Evolutionary conservation across 1,140 invertebrate genomes (phyloP), one percentile per base, ranked within the genome.

Genomic region (Ditylenchus dipsaci): DNA sequence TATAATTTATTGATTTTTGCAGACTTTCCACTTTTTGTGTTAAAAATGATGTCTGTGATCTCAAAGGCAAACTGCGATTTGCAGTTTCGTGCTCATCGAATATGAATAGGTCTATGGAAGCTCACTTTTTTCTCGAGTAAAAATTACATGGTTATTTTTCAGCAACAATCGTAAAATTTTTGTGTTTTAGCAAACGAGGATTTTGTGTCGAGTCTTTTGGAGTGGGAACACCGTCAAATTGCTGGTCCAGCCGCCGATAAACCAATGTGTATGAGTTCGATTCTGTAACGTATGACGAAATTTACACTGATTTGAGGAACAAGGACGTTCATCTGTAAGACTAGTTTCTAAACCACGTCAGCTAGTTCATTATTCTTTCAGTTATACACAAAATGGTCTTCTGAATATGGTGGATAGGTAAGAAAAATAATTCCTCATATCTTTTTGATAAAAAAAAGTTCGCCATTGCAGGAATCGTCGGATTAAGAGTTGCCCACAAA

Each of bases 21-120:
- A 38, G 33, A 38, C 33, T 38, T 38, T 38, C 33, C 33, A 38
- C 33, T 38, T 11, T 38, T 38, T 38, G 3, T 38, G 11, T 3
- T 38, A 3, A 53, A 53, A 26, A 53, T 70, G 49, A 67, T 70
- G 21, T 68, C 67, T 33, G 59, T 65, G 27, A 62, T 38, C 23
- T 73, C 71, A 15, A 68, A 43, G 76, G 76, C 0, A 71, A 64
- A 63, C n/a, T 78, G 15, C 33, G 69, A n/a, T 80, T 82, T 58
- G 95, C 95, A 13, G 92, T 99, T 57, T 91, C 95, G 72, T 98
- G 95, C 85, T 97, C 93, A 5, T 95, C 93, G 79, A 99, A 99
- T 84, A 97, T 97, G 91, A 99, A 98, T 83, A 87, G 95, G 69
- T 96, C 92, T 79, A 99, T 98, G 95, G 95, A 98, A 87, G 94